Conservation (phyloP, 2,113 vertebrate species). For the Cnemophilus loriae region DNA sequence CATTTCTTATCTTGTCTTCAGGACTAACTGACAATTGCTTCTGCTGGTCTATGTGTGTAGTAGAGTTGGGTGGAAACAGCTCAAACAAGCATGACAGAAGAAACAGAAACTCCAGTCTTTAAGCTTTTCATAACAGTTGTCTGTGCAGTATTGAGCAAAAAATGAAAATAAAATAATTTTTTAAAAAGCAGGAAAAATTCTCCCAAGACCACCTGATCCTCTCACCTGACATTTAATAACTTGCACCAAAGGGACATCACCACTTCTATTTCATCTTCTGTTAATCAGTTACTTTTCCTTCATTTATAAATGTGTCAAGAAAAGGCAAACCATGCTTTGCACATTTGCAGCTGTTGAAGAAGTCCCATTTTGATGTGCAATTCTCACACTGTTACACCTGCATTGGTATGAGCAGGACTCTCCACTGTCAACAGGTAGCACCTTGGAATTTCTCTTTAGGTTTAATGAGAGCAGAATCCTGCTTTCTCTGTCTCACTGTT, state of each 20-base stretch:
- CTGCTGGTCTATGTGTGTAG: not conserved
- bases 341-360: not conserved
- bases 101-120: not conserved
- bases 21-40: not conserved
- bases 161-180: not conserved
- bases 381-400: not conserved
- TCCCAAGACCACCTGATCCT: not conserved
- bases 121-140: not conserved
- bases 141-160: not conserved
- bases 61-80: not conserved
- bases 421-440: not conserved
- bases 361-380: not conserved
- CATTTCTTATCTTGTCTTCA: not conserved
- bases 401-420: not conserved
- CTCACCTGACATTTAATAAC: not conserved
- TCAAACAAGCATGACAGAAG: not conserved
- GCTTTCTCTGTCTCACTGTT: not conserved
- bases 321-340: not conserved
- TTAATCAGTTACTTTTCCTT: not conserved
- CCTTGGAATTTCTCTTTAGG: not conserved
- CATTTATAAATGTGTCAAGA: not conserved
- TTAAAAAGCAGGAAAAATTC: not conserved
- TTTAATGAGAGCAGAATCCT: not conserved
- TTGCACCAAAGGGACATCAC: not conserved
- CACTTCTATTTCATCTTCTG: not conserved